Base-by-base conservation (phyloP, 2,888 invertebrate genomes). In the Syritta pipiens region DNA sequence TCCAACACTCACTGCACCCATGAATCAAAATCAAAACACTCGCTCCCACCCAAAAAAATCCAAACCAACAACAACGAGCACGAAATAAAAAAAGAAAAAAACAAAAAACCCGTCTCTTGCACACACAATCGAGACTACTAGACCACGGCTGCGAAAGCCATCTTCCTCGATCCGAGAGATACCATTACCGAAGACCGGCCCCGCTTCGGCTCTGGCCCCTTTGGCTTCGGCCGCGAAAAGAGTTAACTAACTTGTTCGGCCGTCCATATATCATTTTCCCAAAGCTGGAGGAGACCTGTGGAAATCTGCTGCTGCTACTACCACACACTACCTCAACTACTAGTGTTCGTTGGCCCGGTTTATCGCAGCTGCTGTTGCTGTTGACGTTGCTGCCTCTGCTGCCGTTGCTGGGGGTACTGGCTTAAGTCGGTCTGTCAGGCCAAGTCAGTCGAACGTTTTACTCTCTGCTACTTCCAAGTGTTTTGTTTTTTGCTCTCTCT, bases 381-480 rank as follows among this genome's bases (percentile, higher is more conserved):
- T 28, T 76, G 76, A 71, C 76, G 69, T 63, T 55, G 69, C 71
- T 76, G 63, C 55, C 63, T 55, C 62, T 53, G 55, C 71, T 53
- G 74, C 65, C 65, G 74, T 67, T 79, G n/a, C n/a, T n/a, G n/a
- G n/a, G 74, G 79, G 79, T 79, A 79, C 67, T 62, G 74, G 22
- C 62, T 79, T 46, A 62, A 68, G 67, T 79, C 68, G 28, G 79
- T 51, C 74, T 79, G 55, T 44, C 62, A 62, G 67, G 22, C 42
- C 9, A 51, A 79, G 79, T 74, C 74, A 79, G 79, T 79, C 57
- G 67, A 74, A 79, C 79, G 79, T 62, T 74, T 79, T 74, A 79
- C 79, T 74, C 79, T 79, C 62, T 68, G 68, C 79, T 62, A 74
- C 62, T 74, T 68, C 74, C 74, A 79, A 74, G 79, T 79, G 79